These are phyloP conservation scores for Dendrocincla fuliginosa DNA, from an alignment of 2,797 vertebrate genomes.

Conservation along the genomic window DNA sequence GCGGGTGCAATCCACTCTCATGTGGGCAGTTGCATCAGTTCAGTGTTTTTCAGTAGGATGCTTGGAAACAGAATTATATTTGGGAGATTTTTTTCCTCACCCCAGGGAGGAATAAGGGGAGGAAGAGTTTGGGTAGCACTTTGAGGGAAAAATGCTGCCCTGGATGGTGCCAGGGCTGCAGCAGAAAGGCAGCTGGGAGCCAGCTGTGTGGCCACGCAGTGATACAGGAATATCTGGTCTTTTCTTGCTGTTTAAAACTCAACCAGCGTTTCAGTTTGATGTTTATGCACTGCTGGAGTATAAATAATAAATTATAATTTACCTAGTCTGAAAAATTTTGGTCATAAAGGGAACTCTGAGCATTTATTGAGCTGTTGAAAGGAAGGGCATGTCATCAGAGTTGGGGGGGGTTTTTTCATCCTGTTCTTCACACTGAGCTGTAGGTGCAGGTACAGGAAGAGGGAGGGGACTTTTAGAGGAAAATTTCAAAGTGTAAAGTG, in stretches of 20 bases:
- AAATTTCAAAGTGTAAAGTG: neutral
- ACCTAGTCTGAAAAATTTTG: neutral
- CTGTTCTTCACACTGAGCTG: accelerated
- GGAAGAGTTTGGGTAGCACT: neutral
- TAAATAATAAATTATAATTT: neutral
- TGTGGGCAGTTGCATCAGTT: neutral
- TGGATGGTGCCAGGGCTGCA: neutral
- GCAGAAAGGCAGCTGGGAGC: neutral
- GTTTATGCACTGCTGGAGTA: neutral
- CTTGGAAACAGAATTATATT: neutral
- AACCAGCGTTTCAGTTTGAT: neutral
- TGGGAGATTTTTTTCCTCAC: neutral
- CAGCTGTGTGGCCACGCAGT: neutral
- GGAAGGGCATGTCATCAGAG: neutral
- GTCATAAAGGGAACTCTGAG: neutral
- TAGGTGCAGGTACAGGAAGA: neutral
- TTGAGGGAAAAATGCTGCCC: neutral
- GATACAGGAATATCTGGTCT: neutral
- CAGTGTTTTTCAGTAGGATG: neutral
- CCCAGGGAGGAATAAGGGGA: neutral
- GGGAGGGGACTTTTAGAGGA: neutral
- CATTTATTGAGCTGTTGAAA: neutral
- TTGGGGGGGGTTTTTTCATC: neutral
- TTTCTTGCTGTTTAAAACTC: neutral
- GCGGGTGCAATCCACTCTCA: neutral